Base-by-base conservation (phyloP, 2,888 invertebrate genomes). In the Amphipyra berbera region DNA sequence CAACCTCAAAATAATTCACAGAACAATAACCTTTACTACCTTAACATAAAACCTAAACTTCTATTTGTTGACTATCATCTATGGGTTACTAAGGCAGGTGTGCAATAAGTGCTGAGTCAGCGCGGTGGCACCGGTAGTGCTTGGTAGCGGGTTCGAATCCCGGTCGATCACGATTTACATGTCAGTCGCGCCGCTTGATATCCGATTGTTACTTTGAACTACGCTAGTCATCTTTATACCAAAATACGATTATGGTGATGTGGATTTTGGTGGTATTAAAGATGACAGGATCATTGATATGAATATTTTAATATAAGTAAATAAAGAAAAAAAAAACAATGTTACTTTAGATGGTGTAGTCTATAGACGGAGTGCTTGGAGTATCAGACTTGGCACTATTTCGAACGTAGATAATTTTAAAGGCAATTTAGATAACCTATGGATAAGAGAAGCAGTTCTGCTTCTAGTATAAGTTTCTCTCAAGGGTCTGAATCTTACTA, bases 131-230 rank as follows among this genome's bases (percentile, higher is more conserved):
- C 90, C 93, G 90, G 94, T 94, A 94, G 94, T 93, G 81, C 82
- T 82, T 90, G 87, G 94, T 94, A 95, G 95, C 95, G 83, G 86
- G 88, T 90, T 90, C 83, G 89, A 88, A 81, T 88, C 90, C 87
- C 84, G 86, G 85, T 85, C 87, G 90, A 93, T 93, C 94, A 94
- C 93, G 93, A 95, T 94, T 94, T 94, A 93, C 92, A 94, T 94
- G 94, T 94, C 94, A 94, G 89, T 88, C 82, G 88, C 89, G 78
- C 94, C 93, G 94, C 93, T 92, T 92, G 92, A 93, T 93, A 93
- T 91, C 90, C 91, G 92, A 91, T 92, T 91, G 89, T 87, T 75
- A 70, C 59, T 45, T 82, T 82, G 73, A 78, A 81, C 77, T 82
- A 75, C 77, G 88, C 90, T 76, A 91, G 93, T 93, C 93, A 94